Evolutionary conservation across 1,140 invertebrate genomes (phyloP).

Genomic region (Hyles vespertilio): DNA sequence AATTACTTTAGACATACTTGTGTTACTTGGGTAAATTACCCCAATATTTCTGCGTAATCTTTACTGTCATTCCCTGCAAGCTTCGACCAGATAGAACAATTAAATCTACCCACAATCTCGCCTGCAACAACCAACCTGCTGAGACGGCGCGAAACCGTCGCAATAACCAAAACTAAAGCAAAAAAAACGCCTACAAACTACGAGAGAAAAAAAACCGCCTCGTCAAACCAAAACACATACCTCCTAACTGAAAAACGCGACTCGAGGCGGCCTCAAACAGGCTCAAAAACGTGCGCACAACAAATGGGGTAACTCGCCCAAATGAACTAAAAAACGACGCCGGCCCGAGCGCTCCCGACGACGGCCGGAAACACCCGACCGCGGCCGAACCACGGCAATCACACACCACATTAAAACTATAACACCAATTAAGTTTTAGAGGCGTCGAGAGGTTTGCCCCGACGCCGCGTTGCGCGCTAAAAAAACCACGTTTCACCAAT

Average conservation of each 20-base stretch:
- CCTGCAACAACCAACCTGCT: too few species aligned
- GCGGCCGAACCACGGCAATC: background rate
- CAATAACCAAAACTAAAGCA: slow-evolving; percentile 39
- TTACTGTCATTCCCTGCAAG: too few species aligned
- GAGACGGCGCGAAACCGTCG: slow-evolving; percentile 15
- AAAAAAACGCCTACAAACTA: slow-evolving; percentile 54
- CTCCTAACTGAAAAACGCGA: background rate
- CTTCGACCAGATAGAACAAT: background rate
- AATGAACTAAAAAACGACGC: background rate
- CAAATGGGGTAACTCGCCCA: background rate
- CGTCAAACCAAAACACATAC: too few species aligned
- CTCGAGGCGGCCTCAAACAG: background rate
- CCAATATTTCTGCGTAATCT: too few species aligned
- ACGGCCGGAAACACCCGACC: background rate
- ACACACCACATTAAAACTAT: slow-evolving; percentile 27
- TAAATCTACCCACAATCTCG: too few species aligned
- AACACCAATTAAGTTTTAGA: slow-evolving; percentile 50
- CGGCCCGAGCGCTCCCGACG: background rate
- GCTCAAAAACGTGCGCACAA: slow-evolving; percentile 1
- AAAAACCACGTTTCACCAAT: slow-evolving; percentile 62
- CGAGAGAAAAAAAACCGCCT: slow-evolving; percentile 13
- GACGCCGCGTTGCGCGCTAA: slow-evolving; percentile 54
- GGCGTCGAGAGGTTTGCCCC: background rate
- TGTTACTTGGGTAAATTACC: too few species aligned
- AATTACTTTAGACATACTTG: too few species aligned